Evolutionary conservation across 23 tunicate species (phyloP).

Genomic region (Ascidia mentula): DNA sequence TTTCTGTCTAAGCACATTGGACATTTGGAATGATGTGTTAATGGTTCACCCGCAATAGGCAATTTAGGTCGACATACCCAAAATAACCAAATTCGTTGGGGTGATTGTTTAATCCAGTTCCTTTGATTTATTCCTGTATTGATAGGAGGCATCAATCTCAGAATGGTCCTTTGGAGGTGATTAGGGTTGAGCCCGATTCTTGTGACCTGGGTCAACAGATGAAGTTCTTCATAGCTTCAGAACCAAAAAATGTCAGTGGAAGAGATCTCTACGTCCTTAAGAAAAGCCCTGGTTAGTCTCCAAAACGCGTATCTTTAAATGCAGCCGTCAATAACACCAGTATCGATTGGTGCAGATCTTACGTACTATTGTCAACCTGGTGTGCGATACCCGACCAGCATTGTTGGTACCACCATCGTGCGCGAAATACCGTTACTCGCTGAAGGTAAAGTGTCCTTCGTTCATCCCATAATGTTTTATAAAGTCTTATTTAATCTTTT

Average conservation of each 20-base stretch:
- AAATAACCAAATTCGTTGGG: no score
- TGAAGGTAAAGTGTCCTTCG: no score
- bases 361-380: background rate
- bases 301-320: background rate
- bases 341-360: background rate
- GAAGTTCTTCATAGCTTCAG: background rate
- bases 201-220: background rate
- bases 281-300: background rate
- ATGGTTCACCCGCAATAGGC: no score
- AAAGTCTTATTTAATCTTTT: background rate
- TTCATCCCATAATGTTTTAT: no score
- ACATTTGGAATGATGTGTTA: no score
- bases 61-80: no score
- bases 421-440: background rate
- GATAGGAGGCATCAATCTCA: constrained; percentile 4
- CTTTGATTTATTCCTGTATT: no score
- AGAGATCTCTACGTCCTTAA: background rate
- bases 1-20: no score
- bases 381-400: background rate
- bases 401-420: background rate
- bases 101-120: no score
- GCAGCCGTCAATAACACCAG: background rate
- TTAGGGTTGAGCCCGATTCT: constrained; percentile 5
- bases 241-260: background rate
- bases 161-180: background rate